Conservation (phyloP, 2,797 vertebrate species). For the Sebastes nivosus region DNA sequence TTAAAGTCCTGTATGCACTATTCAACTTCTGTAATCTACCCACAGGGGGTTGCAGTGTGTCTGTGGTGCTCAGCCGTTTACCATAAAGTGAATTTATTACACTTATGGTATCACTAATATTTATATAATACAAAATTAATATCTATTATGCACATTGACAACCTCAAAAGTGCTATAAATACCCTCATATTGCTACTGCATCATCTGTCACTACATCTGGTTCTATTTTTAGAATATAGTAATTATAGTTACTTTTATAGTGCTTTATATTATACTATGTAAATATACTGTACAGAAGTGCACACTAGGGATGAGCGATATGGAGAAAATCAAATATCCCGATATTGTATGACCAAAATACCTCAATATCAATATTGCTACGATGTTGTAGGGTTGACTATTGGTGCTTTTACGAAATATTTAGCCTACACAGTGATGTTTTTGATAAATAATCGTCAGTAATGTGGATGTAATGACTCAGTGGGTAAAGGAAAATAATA, state of each 20-base stretch:
- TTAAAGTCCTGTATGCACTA: not conserved
- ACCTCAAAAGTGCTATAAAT: not conserved
- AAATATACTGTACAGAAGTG: not conserved
- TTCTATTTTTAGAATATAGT: not conserved
- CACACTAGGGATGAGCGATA: not conserved
- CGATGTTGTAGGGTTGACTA: no score
- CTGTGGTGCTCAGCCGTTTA: not conserved
- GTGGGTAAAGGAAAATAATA: no score
- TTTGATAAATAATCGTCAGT: no score
- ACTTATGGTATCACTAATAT: not conserved
- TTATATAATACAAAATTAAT: not conserved
- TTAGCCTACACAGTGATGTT: no score
- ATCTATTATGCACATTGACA: not conserved
- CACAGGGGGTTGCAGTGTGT: not conserved
- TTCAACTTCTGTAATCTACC: not conserved
- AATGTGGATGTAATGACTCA: no score
- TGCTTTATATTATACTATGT: not conserved
- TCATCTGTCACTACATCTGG: not conserved
- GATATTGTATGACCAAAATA: no score
- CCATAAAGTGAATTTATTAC: not conserved
- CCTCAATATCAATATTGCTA: no score
- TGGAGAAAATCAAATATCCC: no score
- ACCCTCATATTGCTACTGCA: not conserved
- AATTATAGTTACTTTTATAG: not conserved
- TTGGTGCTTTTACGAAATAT: no score